These are phyloP conservation scores for Rhaphigaster nebulosa DNA, from an alignment of 2,888 invertebrate genomes.

Conservation along the genomic window DNA sequence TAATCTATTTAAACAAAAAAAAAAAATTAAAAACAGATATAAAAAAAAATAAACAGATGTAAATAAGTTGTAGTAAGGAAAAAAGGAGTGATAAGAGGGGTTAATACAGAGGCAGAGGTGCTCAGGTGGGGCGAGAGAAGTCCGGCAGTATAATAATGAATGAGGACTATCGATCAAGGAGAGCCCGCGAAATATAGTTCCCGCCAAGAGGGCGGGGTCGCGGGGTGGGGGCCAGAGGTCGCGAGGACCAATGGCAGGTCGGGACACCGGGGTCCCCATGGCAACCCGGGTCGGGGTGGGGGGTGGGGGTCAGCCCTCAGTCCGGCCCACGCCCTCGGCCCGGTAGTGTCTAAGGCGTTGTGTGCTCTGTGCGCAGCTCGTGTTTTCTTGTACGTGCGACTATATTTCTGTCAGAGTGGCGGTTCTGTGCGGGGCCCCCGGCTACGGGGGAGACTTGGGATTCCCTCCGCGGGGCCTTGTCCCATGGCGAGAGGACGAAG, in stretches of 20 bases:
- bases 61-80: not conserved
- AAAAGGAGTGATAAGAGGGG: conserved; percentile 30
- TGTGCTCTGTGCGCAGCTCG: not conserved
- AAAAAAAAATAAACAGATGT: conserved; percentile 3
- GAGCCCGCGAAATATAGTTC: conserved; percentile 61
- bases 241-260: conserved; percentile 64
- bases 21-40: not conserved
- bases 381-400: not conserved
- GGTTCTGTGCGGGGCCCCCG: conserved; percentile 68
- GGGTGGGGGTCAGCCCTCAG: conserved; percentile 61
- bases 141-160: conserved; percentile 40
- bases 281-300: conserved; percentile 61
- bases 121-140: not conserved
- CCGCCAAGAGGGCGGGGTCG: conserved; percentile 59
- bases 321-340: conserved; percentile 62
- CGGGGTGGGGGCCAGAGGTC: conserved; percentile 65
- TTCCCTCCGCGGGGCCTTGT: conserved; percentile 67
- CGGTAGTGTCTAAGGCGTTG: conserved; percentile 54
- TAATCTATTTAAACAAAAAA: no score
- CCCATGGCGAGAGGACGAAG: conserved; percentile 69
- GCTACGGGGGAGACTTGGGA: conserved; percentile 71
- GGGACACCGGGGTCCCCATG: conserved; percentile 61
- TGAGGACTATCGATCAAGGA: conserved; percentile 51
- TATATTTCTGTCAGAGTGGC: conserved; percentile 64
- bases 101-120: conserved; percentile 43